Evolutionary conservation across 2,113 vertebrate species (phyloP).

Genomic region (Aegithalos caudatus): DNA sequence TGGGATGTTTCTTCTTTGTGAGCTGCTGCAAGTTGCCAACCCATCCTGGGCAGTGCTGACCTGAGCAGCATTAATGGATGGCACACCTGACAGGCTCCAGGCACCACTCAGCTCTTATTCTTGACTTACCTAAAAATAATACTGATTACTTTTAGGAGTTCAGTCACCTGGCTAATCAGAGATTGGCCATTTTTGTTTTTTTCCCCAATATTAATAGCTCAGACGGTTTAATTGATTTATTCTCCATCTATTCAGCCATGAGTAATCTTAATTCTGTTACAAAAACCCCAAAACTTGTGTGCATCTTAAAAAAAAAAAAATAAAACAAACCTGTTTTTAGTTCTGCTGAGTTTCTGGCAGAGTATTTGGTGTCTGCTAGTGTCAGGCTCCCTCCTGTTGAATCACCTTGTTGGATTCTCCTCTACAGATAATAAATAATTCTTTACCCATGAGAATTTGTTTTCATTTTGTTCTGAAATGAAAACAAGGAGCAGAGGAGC

Average conservation of each 20-base stretch:
- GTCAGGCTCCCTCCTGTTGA: background rate
- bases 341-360: background rate
- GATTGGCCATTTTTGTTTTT: background rate
- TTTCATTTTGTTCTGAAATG: conserved; percentile 57
- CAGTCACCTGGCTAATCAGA: background rate
- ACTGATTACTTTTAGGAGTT: background rate
- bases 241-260: background rate
- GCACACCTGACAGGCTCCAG: background rate
- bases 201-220: background rate
- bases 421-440: conserved; percentile 3
- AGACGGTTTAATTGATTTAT: background rate
- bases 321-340: background rate
- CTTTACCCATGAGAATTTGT: conserved; percentile 25
- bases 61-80: no score
- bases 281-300: background rate
- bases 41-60: background rate
- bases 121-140: background rate
- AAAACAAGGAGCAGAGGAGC: conserved; percentile 41
- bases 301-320: background rate
- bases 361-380: background rate
- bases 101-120: background rate
- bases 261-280: background rate
- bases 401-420: background rate
- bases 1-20: background rate
- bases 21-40: background rate